phyloP scores from a whole-genome alignment of 2,113 vertebrate species.

The Gnathochromis pfefferi region DNA sequence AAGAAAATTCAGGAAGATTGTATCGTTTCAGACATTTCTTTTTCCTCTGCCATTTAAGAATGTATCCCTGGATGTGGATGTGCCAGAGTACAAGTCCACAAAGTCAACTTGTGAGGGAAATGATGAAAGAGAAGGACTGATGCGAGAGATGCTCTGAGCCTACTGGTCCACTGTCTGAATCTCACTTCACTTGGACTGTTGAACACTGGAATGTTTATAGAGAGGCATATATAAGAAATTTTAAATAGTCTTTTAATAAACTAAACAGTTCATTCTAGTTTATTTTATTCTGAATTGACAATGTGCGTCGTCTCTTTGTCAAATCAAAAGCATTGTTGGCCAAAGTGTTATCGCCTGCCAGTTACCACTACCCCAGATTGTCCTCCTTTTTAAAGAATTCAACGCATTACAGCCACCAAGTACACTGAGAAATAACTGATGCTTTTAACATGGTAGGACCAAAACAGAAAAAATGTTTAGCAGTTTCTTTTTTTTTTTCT shows the following conservation, averaged over 20 bases:
- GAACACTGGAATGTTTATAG: slow-evolving; percentile 66
- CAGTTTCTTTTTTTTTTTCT: slow-evolving; percentile 3
- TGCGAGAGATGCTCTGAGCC: neutral
- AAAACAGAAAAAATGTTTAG: slow-evolving; percentile 23
- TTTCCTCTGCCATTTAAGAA: slow-evolving; percentile 55
- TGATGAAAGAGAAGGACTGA: neutral
- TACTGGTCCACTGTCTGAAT: slow-evolving; percentile 10
- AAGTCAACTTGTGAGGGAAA: neutral
- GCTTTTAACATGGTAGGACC: slow-evolving; percentile 48
- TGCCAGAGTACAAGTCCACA: slow-evolving; percentile 60
- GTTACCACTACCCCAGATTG: neutral
- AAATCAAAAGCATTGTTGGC: slow-evolving; percentile 16
- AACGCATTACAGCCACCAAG: neutral
- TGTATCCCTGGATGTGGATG: slow-evolving; percentile 66
- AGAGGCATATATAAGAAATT: neutral
- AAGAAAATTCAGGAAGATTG: slow-evolving; percentile 46
- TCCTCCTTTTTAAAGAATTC: neutral
- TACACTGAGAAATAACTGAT: slow-evolving; percentile 21
- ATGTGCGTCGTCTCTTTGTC: neutral
- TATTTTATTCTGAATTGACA: slow-evolving; percentile 12
- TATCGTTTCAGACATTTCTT: slow-evolving; percentile 30
- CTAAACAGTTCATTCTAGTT: slow-evolving; percentile 16
- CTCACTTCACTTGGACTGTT: neutral
- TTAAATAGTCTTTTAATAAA: slow-evolving; percentile 20
- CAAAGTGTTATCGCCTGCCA: neutral